These are phyloP conservation scores for Elaeidobius kamerunicus DNA, from an alignment of 2,888 invertebrate species.

Conservation along the genomic window DNA sequence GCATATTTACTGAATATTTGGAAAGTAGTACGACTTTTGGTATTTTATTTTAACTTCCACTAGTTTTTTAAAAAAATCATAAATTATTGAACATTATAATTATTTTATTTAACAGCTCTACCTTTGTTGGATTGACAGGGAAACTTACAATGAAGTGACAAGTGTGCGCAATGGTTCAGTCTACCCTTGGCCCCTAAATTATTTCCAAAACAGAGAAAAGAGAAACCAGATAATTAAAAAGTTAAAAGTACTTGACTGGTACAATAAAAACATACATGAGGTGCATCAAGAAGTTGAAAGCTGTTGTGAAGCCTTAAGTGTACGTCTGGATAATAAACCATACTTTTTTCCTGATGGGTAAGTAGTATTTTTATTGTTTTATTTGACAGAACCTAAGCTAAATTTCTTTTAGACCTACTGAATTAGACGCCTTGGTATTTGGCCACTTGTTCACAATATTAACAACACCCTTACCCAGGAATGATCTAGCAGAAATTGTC, in stretches of 20 bases:
- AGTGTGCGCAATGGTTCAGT: constrained; percentile 82
- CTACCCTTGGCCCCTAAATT: constrained; percentile 90
- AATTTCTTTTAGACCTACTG: constrained; percentile 72
- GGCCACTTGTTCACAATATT: constrained; percentile 95
- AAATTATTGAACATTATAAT: background rate
- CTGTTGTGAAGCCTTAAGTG: constrained; percentile 84
- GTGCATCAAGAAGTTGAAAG: constrained; percentile 76
- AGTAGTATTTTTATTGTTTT: constrained; percentile 44
- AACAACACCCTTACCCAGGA: constrained; percentile 84
- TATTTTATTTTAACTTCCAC: no score
- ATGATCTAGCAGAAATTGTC: constrained; percentile 76
- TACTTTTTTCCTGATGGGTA: constrained; percentile 81
- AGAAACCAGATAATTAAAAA: constrained; percentile 65
- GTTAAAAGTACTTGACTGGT: constrained; percentile 79
- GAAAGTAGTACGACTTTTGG: no score
- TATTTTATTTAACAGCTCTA: constrained; percentile 59
- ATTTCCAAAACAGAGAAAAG: constrained; percentile 76
- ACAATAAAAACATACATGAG: constrained; percentile 72
- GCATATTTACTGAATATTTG: no score
- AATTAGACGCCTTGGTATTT: constrained; percentile 93
- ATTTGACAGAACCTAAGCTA: no score
- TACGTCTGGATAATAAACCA: constrained; percentile 72
- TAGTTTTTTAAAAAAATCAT: background rate
- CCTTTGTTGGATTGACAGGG: constrained; percentile 81
- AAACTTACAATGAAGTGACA: constrained; percentile 79